phyloP scores from a whole-genome alignment of 1,140 invertebrate genomes.

The Drosophila lacteicornis region DNA sequence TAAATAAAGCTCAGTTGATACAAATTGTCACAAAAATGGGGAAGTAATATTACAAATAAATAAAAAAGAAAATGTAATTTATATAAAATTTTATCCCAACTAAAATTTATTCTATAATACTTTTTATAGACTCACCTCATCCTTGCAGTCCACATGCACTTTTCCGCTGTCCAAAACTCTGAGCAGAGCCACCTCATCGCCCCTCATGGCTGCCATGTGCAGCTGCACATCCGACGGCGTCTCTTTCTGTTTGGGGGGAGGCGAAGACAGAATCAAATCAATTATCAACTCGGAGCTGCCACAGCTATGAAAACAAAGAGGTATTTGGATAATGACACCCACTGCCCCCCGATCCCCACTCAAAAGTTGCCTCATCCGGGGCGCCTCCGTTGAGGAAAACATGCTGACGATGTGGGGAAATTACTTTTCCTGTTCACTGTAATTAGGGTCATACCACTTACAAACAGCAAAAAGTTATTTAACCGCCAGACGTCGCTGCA shows the following conservation, averaged over 20 bases:
- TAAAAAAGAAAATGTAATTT: background rate
- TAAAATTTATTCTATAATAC: background rate
- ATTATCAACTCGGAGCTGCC: slow-evolving; percentile 52
- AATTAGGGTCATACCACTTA: slow-evolving; percentile 56
- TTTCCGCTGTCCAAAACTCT: slow-evolving; percentile 95
- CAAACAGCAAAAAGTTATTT: slow-evolving; percentile 40
- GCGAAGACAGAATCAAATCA: slow-evolving; percentile 57
- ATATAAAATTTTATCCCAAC: background rate
- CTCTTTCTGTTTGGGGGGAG: slow-evolving; percentile 90
- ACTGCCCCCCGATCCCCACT: slow-evolving; percentile 3
- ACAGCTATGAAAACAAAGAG: slow-evolving; percentile 53
- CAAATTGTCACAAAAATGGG: slow-evolving; percentile 18
- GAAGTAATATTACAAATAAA: background rate
- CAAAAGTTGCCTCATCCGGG: slow-evolving; percentile 10
- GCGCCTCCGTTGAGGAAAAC: slow-evolving; percentile 23
- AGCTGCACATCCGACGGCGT: slow-evolving; percentile 95
- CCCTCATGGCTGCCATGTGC: slow-evolving; percentile 94
- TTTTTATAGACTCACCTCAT: slow-evolving; percentile 89
- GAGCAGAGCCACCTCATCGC: slow-evolving; percentile 91
- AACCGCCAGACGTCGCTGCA: slow-evolving; percentile 48
- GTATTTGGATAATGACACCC: slow-evolving; percentile 54
- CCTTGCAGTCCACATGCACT: slow-evolving; percentile 96
- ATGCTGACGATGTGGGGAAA: slow-evolving; percentile 31
- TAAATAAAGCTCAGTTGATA: slow-evolving; percentile 23
- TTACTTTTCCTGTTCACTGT: slow-evolving; percentile 55